phyloP scores from a whole-genome alignment of 2,113 vertebrate species.

The Ahaetulla prasina region DNA sequence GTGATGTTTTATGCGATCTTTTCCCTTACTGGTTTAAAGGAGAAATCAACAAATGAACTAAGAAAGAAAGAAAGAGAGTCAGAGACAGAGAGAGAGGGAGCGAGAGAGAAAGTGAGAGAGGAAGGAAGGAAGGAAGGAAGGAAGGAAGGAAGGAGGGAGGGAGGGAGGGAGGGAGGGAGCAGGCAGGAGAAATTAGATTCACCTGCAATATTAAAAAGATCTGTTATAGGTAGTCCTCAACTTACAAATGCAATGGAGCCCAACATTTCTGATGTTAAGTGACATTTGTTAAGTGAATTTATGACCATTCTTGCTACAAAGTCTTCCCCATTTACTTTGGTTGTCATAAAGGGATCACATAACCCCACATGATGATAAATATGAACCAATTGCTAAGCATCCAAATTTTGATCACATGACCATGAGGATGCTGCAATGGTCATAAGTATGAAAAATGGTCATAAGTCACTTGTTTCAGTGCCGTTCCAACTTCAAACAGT shows the following conservation, averaged over 20 bases:
- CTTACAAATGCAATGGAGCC: accelerated
- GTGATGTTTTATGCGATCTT: background rate
- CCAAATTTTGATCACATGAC: no score
- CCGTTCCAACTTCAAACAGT: no score
- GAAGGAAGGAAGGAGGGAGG: background rate
- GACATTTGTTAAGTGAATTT: background rate
- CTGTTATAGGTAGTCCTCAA: background rate
- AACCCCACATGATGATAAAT: no score
- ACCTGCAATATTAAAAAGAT: background rate
- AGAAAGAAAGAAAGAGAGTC: background rate
- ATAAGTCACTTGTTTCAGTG: no score
- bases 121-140: no score
- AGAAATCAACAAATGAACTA: background rate
- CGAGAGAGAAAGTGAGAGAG: no score
- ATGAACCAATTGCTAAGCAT: no score
- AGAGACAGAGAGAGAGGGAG: accelerated
- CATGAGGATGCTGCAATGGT: no score
- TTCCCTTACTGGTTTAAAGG: background rate
- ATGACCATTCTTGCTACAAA: background rate
- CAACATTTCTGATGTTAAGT: background rate
- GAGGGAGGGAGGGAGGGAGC: background rate
- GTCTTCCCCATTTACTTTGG: background rate
- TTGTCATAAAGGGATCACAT: no score
- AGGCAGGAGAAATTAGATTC: background rate
- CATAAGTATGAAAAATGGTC: no score